These are phyloP conservation scores for Aphelenchoides avenae DNA, from an alignment of 1,140 invertebrate genomes.

Conservation along the genomic window DNA sequence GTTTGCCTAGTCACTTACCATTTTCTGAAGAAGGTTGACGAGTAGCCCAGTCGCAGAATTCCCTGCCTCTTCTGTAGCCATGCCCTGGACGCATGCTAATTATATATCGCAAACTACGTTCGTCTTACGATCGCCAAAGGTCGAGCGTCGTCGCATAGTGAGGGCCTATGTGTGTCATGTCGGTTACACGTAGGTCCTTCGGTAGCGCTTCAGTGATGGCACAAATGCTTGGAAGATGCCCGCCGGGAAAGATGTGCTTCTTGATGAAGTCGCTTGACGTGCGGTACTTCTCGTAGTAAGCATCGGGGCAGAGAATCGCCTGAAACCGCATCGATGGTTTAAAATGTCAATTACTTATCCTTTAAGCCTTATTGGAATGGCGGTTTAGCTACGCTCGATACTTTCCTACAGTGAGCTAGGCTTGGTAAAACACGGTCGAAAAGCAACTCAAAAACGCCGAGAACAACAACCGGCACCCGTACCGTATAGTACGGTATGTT, in stretches of 20 bases:
- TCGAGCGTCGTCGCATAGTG: conserved; percentile 43
- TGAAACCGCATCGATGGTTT: no score
- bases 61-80: not conserved
- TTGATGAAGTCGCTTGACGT: conserved; percentile 44
- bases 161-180: conserved; percentile 29
- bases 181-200: conserved; percentile 2
- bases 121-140: conserved; percentile 30
- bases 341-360: not conserved
- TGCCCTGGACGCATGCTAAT: conserved; percentile 8
- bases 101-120: conserved; percentile 1
- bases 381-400: no score
- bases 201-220: conserved; percentile 26
- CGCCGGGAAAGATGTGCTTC: conserved; percentile 50
- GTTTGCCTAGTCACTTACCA: no score
- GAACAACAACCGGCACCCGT: no score
- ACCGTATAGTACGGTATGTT: no score
- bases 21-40: conserved; percentile 35
- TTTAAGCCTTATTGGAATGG: no score
- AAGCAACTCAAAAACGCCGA: no score
- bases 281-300: conserved; percentile 39
- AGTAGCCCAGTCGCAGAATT: conserved; percentile 29
- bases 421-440: no score
- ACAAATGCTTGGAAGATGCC: conserved; percentile 2
- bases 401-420: no score
- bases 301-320: conserved; percentile 45